A percentile compares a stretch with the other conserved stretches of the same genome.
Conservation (phyloP, 2,888 invertebrate genomes). For the Brachyptera risi region DNA sequence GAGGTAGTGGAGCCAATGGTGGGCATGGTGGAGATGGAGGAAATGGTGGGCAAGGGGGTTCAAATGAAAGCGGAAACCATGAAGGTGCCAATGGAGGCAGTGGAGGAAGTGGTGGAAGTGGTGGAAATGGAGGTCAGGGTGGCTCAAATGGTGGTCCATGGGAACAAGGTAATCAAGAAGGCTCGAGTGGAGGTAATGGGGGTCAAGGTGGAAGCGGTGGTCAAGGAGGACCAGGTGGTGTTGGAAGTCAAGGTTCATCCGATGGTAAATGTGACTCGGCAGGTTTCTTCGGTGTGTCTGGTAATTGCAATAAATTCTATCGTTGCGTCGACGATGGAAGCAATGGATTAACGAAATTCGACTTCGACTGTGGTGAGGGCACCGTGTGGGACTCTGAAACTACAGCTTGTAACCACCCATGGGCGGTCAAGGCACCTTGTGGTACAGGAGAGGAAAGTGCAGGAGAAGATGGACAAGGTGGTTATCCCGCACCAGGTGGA, state of each 20-base stretch:
- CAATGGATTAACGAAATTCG: constrained; percentile 59
- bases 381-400: constrained; percentile 71
- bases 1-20: constrained; percentile 33
- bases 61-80: constrained; percentile 31
- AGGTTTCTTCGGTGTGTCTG: constrained; percentile 60
- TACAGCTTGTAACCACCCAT: constrained; percentile 67
- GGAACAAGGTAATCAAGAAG: constrained; percentile 35
- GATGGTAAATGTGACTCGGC: constrained; percentile 42
- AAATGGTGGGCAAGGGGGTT: constrained; percentile 33
- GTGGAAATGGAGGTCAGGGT: constrained; percentile 30
- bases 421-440: constrained; percentile 47
- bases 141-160: constrained; percentile 12
- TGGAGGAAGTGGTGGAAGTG: constrained; percentile 30
- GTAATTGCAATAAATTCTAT: constrained; percentile 61
- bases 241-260: constrained; percentile 35
- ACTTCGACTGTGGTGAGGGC: constrained; percentile 69
- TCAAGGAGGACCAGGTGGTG: constrained; percentile 25
- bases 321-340: constrained; percentile 60
- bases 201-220: constrained; percentile 35
- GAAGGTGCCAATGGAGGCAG: constrained; percentile 24
- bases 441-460: constrained; percentile 22
- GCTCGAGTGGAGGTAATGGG: constrained; percentile 27
- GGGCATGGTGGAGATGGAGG: constrained; percentile 20
- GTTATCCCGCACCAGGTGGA: constrained; percentile 35
- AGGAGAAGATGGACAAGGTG: constrained; percentile 26